phyloP scores from a whole-genome alignment of 2,797 vertebrate species.

The Pelochelys cantorii region DNA sequence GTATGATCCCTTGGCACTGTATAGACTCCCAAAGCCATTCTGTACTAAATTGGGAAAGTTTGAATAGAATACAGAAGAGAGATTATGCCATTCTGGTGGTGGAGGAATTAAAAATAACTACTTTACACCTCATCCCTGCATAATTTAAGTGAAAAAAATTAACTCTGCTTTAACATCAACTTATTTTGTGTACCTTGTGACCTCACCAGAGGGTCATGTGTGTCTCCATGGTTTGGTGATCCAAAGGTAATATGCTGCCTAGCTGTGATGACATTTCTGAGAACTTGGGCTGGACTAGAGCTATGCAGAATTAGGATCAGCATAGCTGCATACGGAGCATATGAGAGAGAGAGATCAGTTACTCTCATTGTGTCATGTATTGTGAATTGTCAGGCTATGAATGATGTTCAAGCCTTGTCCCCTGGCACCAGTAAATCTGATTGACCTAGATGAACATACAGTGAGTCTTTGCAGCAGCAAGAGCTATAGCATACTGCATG shows the following conservation, averaged over 20 bases:
- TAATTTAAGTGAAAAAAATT: background rate
- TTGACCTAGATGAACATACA: background rate
- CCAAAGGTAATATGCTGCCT: background rate
- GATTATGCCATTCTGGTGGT: background rate
- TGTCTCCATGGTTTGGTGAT: background rate
- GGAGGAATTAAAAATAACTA: background rate
- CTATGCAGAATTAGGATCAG: background rate
- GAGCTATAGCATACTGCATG: background rate
- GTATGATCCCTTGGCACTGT: background rate
- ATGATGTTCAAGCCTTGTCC: background rate
- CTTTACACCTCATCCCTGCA: background rate
- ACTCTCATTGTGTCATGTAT: background rate
- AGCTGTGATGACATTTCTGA: background rate
- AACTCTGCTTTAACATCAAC: background rate
- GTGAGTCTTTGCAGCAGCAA: rapidly evolving
- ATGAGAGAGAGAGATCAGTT: background rate
- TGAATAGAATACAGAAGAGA: background rate
- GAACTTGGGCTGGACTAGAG: slow-evolving; percentile 20
- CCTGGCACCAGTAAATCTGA: background rate
- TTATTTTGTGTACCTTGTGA: rapidly evolving
- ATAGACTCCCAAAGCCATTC: too few relatives aligned
- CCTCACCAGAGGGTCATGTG: background rate
- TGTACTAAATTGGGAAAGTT: background rate
- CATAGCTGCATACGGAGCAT: background rate
- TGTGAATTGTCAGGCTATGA: background rate